Percentiles rank a stretch among this genome's conserved stretches.
Evolutionary conservation across 1,140 invertebrate genomes (phyloP).

Genomic region (Bactericera cockerelli): DNA sequence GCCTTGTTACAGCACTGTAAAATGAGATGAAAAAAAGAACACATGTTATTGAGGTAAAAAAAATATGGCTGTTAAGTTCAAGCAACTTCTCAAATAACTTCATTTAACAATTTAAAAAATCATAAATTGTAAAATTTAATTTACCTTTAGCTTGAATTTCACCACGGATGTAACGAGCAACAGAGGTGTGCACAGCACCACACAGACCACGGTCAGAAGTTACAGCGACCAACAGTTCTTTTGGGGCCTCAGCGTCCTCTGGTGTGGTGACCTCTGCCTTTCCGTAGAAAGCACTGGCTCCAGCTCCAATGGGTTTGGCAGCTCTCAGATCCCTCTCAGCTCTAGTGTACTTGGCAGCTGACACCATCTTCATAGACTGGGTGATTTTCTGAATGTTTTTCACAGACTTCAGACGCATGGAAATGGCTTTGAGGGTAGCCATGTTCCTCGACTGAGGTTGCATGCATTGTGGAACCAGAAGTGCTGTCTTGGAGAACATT

Average conservation of each 20-base stretch:
- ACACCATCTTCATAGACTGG: slow-evolving; percentile 99
- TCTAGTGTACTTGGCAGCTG: slow-evolving; percentile 57
- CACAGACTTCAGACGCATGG: slow-evolving; percentile 89
- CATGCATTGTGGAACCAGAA: slow-evolving; percentile 9
- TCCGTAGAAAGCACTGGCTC: slow-evolving; percentile 76
- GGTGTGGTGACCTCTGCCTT: slow-evolving; percentile 57
- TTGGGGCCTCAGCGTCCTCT: slow-evolving; percentile 42
- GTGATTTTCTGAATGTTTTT: slow-evolving; percentile 99
- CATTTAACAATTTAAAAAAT: too few species aligned
- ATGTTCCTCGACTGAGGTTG: slow-evolving; percentile 67
- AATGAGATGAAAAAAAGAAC: too few species aligned
- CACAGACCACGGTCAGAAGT: slow-evolving; percentile 92
- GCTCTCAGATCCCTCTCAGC: slow-evolving; percentile 90
- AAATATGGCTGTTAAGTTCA: too few species aligned
- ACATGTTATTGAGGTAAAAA: too few species aligned
- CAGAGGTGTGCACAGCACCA: slow-evolving; percentile 85
- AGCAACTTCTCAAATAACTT: too few species aligned
- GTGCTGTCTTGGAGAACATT: background rate
- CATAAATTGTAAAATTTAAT: too few species aligned
- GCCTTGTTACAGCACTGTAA: too few species aligned
- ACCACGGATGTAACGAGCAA: slow-evolving; percentile 66
- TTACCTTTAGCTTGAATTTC: slow-evolving; percentile 38
- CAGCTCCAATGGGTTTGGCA: slow-evolving; percentile 76
- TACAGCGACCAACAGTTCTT: slow-evolving; percentile 77
- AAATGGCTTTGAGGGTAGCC: slow-evolving; percentile 92